Base-by-base conservation (phyloP, 1,140 invertebrate species). In the Trachelipus rathkii region DNA sequence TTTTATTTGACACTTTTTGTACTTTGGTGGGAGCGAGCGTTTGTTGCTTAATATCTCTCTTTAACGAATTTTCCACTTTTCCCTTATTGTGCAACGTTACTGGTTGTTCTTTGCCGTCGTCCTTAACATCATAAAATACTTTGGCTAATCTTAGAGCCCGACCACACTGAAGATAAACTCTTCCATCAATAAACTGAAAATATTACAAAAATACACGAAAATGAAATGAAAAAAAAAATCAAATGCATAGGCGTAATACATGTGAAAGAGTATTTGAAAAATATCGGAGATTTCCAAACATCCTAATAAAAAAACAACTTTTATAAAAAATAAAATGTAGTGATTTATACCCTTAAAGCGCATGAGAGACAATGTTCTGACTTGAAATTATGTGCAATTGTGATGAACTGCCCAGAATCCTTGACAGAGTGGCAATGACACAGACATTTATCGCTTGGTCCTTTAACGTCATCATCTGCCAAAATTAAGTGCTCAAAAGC, bases 281-380 rank as follows among this genome's bases (percentile, higher is more conserved):
- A 33, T 6, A 33, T 33, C 33, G 33, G 33, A 33, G 33, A 6
- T 33, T 3, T 33, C 6, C 33, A 33, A 33, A 6, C 33, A 33
- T 33, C 6, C 6, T 6, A 33, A 33, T 33, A 3, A 33, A 6
- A 33, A 3, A 33, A n/a, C 33, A 33, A 33, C 33, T 33, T 33
- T 1, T 33, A 3, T 33, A 33, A 33, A 33, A 6, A 33, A 33
- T 33, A 6, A 3, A 33, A 33, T 3, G 33, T 33, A 33, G n/a
- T 33, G 6, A 33, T 33, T 33, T 19, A 4, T 60, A 60, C 50
- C 19, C 50, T 60, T 19, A 60, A 19, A 60, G 11, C 50, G 50
- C 50, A 60, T 19, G 50, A 60, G 50, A 60, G 11, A 19, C 50
- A 60, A 60, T 60, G 50, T 19, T 60, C 50, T 60, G 50, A 60